phyloP scores from a whole-genome alignment of 2,888 invertebrate genomes.

The Agrypnus murinus region DNA sequence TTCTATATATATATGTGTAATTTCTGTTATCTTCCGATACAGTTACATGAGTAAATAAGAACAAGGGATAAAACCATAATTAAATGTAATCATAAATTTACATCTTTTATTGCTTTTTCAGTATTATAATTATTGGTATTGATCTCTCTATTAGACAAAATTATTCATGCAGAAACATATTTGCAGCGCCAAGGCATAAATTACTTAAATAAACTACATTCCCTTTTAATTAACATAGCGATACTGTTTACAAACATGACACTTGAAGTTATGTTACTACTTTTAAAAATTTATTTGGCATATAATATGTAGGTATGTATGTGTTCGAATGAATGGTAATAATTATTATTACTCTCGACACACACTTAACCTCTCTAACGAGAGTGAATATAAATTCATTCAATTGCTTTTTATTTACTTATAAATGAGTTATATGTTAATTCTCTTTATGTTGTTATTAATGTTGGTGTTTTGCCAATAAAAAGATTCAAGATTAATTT shows the following conservation, averaged over 20 bases:
- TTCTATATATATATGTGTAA: neutral
- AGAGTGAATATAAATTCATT: no score
- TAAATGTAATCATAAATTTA: constrained; percentile 9
- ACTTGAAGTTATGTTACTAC: neutral
- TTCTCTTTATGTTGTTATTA: no score
- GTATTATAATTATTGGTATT: constrained; percentile 13
- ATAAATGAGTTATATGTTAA: no score
- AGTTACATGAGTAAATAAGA: constrained; percentile 3
- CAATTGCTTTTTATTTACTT: no score
- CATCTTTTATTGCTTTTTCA: neutral
- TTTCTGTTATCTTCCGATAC: neutral
- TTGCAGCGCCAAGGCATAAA: neutral
- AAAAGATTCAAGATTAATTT: no score
- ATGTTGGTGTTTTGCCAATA: no score
- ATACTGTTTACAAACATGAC: constrained; percentile 9
- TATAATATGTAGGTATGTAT: no score
- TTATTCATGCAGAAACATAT: constrained; percentile 9
- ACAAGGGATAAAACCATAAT: constrained; percentile 6
- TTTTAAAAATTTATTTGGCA: neutral
- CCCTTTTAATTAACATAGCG: constrained; percentile 10
- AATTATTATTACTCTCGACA: no score
- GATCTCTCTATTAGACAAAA: constrained; percentile 6
- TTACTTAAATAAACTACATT: neutral
- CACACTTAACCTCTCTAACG: no score
- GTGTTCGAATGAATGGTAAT: no score